Evolutionary conservation across 1,140 invertebrate genomes (phyloP).

Genomic region (Drosophila nigromelanica): DNA sequence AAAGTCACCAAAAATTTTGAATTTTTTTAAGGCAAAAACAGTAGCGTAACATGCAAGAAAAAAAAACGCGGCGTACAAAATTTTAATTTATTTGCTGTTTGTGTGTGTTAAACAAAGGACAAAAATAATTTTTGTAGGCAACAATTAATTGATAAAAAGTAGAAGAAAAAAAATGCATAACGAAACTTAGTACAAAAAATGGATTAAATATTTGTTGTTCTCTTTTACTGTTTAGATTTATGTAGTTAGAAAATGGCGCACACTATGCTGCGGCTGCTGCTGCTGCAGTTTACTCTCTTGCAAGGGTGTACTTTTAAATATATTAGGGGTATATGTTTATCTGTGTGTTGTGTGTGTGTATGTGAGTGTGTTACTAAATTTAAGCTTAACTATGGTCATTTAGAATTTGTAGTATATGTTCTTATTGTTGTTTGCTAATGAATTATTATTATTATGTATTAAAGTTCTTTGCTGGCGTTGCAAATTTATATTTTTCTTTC

Average conservation of each 20-base stretch:
- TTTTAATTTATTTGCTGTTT: constrained; percentile 56
- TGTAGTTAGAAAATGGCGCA: constrained; percentile 76
- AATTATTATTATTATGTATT: constrained; percentile 71
- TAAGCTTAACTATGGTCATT: constrained; percentile 81
- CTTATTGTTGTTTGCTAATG: constrained; percentile 52
- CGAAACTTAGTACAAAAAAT: constrained; percentile 63
- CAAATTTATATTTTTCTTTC: constrained; percentile 60
- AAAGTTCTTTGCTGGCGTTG: constrained; percentile 77
- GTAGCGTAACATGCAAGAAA: constrained; percentile 53
- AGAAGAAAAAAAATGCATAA: constrained; percentile 39
- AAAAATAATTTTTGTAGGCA: constrained; percentile 40
- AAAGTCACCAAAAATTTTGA: constrained; percentile 72
- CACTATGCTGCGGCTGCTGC: constrained; percentile 58
- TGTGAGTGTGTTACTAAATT: constrained; percentile 68
- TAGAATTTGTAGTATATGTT: constrained; percentile 77
- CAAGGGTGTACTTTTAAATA: constrained; percentile 48
- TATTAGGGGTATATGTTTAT: constrained; percentile 48
- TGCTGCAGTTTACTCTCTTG: constrained; percentile 61
- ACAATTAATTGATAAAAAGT: constrained; percentile 39
- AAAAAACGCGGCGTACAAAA: constrained; percentile 42
- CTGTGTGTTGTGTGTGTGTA: constrained; percentile 49
- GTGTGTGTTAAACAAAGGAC: constrained; percentile 63
- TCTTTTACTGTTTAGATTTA: constrained; percentile 39
- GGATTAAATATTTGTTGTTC: constrained; percentile 45
- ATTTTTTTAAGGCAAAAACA: constrained; percentile 39